These are phyloP conservation scores for Cyphomyrus discorhynchus DNA, from an alignment of 2,113 vertebrate genomes.

Conservation along the genomic window DNA sequence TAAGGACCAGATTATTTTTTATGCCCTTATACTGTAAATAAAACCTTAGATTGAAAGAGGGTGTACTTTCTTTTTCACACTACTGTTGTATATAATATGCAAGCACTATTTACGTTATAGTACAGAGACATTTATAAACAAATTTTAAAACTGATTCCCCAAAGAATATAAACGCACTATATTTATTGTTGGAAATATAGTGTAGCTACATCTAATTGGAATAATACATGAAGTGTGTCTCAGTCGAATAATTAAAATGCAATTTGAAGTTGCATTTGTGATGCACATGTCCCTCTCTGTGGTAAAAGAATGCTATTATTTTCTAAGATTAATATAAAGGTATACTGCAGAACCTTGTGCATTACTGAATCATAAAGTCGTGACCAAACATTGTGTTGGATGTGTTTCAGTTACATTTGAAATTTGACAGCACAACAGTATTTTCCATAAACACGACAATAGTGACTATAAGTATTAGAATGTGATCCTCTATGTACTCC, in stretches of 20 bases:
- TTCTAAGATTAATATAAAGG: background rate
- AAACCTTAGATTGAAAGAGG: background rate
- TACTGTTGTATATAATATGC: no score
- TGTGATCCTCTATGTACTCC: background rate
- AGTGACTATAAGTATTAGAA: background rate
- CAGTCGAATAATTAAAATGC: background rate
- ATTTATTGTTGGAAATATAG: background rate
- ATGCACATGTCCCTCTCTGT: background rate
- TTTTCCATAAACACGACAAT: background rate
- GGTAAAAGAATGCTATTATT: background rate
- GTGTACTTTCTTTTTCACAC: background rate
- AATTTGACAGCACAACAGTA: background rate
- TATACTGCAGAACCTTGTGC: background rate
- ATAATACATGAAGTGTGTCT: background rate
- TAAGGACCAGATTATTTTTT: background rate
- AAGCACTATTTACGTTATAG: no score
- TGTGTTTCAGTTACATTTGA: background rate
- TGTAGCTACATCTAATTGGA: background rate
- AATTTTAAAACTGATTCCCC: background rate
- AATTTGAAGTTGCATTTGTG: background rate
- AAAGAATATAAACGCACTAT: background rate
- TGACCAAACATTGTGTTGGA: background rate
- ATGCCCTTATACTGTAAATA: background rate
- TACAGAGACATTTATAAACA: background rate
- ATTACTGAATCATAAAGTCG: background rate